A percentile compares a stretch with the other conserved stretches of the same genome.
These are phyloP conservation scores for Tiaroga cobitis DNA, from an alignment of 2,797 vertebrate genomes.

Conservation along the genomic window DNA sequence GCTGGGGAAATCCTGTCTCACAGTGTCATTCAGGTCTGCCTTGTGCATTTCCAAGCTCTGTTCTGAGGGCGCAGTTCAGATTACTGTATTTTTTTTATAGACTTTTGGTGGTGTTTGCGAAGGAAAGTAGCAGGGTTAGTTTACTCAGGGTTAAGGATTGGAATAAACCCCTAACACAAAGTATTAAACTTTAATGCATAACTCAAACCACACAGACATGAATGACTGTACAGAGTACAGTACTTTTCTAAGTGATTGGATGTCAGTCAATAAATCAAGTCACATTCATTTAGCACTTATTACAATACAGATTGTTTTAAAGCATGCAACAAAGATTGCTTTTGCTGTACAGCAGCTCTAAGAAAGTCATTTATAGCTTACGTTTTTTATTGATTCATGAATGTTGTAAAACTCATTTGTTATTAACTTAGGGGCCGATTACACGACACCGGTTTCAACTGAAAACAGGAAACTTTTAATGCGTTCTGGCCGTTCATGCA, in stretches of 20 bases:
- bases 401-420: no score
- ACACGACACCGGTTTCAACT: no score
- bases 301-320: no score
- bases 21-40: slow-evolving; percentile 32
- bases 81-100: slow-evolving; percentile 1
- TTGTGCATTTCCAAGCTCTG: not conserved
- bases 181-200: not conserved
- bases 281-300: no score
- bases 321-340: no score
- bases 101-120: not conserved
- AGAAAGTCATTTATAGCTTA: no score
- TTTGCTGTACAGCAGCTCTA: no score
- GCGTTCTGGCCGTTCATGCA: no score
- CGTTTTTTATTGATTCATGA: no score
- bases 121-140: not conserved
- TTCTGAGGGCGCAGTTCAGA: slow-evolving; percentile 8
- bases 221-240: not conserved
- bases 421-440: no score
- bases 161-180: not conserved
- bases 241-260: not conserved
- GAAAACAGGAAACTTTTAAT: no score
- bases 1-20: slow-evolving; percentile 31
- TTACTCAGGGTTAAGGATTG: not conserved
- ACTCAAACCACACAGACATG: not conserved
- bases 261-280: not conserved